These are phyloP conservation scores for Ips typographus DNA, from an alignment of 1,140 invertebrate species.

Conservation along the genomic window DNA sequence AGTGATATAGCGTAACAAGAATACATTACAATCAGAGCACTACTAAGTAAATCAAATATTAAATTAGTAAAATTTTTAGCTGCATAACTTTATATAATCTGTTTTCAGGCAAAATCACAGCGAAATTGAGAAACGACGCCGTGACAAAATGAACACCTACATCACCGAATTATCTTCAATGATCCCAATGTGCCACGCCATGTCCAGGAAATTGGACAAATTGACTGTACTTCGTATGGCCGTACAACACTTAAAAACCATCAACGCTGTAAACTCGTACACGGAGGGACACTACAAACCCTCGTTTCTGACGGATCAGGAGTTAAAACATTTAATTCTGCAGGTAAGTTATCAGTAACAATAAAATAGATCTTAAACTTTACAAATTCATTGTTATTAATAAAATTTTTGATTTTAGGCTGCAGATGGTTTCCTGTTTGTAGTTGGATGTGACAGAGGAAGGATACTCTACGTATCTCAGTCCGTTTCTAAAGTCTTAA, in stretches of 20 bases:
- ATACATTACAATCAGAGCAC: no score
- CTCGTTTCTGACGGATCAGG: slow-evolving; percentile 84
- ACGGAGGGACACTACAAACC: slow-evolving; percentile 83
- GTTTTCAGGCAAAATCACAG: slow-evolving; percentile 77
- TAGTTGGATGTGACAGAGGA: slow-evolving; percentile 90
- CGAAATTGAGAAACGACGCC: slow-evolving; percentile 90
- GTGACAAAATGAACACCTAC: slow-evolving; percentile 97
- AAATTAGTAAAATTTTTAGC: not conserved
- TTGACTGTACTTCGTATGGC: slow-evolving; percentile 91
- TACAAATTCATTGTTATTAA: slow-evolving; percentile 2
- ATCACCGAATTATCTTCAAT: slow-evolving; percentile 88
- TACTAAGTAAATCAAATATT: not conserved
- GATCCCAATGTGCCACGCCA: slow-evolving; percentile 91
- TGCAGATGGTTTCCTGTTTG: slow-evolving; percentile 90
- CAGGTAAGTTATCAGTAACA: slow-evolving; percentile 54
- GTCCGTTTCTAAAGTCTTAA: slow-evolving; percentile 81
- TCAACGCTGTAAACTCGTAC: slow-evolving; percentile 77
- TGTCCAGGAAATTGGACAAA: slow-evolving; percentile 92
- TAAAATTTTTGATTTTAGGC: slow-evolving; percentile 61
- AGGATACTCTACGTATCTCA: slow-evolving; percentile 89
- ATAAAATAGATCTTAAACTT: not conserved
- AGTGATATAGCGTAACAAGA: no score
- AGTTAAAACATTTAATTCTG: slow-evolving; percentile 73
- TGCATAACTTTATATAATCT: not conserved
- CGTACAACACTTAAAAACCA: slow-evolving; percentile 87